These are phyloP conservation scores for Smutsia temminckii DNA, from an alignment of 2,797 vertebrate genomes.

Conservation along the genomic window DNA sequence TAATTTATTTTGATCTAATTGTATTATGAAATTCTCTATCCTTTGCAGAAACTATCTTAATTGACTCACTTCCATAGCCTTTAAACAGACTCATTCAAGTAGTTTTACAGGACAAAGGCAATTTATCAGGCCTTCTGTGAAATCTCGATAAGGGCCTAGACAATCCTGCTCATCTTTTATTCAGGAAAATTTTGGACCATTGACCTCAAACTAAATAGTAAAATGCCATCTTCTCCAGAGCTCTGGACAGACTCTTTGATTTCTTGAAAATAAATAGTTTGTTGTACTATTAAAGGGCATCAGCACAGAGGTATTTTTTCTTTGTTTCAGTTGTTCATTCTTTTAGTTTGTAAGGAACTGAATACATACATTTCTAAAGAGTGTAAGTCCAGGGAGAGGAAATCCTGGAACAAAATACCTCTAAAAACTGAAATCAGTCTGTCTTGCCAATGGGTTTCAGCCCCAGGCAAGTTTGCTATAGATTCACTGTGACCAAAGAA, in stretches of 20 bases:
- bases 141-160: slow-evolving; percentile 89
- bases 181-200: slow-evolving; percentile 87
- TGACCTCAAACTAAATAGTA: slow-evolving; percentile 90
- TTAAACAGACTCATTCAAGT: not conserved
- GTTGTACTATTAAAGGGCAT: not conserved
- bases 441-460: too few relatives aligned
- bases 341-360: not conserved
- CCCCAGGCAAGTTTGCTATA: too few relatives aligned
- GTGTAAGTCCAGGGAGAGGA: too few relatives aligned
- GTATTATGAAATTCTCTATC: not conserved
- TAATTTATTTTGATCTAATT: not conserved
- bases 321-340: not conserved
- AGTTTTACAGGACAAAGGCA: not conserved
- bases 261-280: slow-evolving; percentile 82
- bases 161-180: slow-evolving; percentile 88
- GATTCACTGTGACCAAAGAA: too few relatives aligned
- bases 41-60: not conserved
- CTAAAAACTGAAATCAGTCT: too few relatives aligned
- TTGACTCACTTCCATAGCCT: not conserved
- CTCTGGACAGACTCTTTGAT: slow-evolving; percentile 92
- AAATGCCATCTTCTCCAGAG: slow-evolving; percentile 89
- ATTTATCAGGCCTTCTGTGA: slow-evolving; percentile 89
- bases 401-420: too few relatives aligned
- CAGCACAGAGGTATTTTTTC: not conserved
- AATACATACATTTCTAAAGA: not conserved